Percentiles rank a stretch among this genome's conserved stretches.
phyloP scores from a whole-genome alignment of 1,140 invertebrate species.

The Procambarus virginalis region DNA sequence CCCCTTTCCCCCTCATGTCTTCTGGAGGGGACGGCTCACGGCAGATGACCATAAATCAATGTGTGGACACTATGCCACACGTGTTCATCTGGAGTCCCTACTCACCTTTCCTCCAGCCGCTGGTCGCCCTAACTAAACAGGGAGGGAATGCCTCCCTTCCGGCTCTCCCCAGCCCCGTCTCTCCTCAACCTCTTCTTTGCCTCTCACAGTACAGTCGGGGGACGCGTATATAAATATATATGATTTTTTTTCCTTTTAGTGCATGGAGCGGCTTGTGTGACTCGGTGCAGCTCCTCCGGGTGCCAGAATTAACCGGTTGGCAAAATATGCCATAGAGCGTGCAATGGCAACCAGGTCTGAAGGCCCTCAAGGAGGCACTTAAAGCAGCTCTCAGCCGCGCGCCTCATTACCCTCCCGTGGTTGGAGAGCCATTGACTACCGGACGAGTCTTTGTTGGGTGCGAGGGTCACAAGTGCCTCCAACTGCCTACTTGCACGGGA shows the following conservation, averaged over 20 bases:
- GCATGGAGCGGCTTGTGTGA: neutral
- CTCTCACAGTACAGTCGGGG: too few relatives aligned
- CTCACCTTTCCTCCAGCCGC: neutral
- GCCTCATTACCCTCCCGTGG: slow-evolving; percentile 47
- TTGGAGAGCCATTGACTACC: slow-evolving; percentile 41
- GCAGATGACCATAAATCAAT: neutral
- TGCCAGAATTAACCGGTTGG: slow-evolving; percentile 2
- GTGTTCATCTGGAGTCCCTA: neutral
- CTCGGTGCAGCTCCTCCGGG: too few relatives aligned
- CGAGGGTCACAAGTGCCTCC: slow-evolving; percentile 37
- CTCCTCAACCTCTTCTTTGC: too few relatives aligned
- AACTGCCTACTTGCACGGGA: slow-evolving; percentile 16
- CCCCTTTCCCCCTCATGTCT: too few relatives aligned
- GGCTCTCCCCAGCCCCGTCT: too few relatives aligned
- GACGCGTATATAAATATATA: too few relatives aligned
- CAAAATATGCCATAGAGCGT: slow-evolving; percentile 20
- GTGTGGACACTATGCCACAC: neutral
- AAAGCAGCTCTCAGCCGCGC: slow-evolving; percentile 21
- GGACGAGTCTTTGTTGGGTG: slow-evolving; percentile 45
- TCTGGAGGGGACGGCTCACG: neutral
- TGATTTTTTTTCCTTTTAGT: too few relatives aligned
- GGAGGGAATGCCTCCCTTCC: too few relatives aligned
- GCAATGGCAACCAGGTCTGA: slow-evolving; percentile 10
- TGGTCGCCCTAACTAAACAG: too few relatives aligned
- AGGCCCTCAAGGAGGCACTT: slow-evolving; percentile 24